These are phyloP conservation scores for Orchesella cincta DNA, from an alignment of 1,140 invertebrate genomes.

Conservation along the genomic window DNA sequence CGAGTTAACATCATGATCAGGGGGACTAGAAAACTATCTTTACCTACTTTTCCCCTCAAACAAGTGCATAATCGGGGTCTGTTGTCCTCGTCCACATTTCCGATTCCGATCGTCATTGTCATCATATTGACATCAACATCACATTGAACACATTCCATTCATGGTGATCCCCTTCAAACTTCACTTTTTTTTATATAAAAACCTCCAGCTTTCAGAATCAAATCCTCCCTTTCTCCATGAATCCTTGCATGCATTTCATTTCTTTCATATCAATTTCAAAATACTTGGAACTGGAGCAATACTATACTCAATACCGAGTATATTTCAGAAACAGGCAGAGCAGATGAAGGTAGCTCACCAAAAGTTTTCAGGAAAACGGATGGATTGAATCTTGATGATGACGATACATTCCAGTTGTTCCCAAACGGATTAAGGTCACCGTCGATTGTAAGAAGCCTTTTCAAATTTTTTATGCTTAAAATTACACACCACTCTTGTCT, in stretches of 20 bases:
- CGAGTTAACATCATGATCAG: neutral
- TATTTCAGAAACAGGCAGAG: too few relatives aligned
- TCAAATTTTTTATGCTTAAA: slow-evolving; percentile 27
- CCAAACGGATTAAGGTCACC: slow-evolving; percentile 89
- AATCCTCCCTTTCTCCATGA: neutral
- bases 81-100: neutral
- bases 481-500: too few relatives aligned
- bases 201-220: neutral
- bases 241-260: neutral
- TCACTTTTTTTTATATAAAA: neutral
- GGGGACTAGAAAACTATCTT: neutral
- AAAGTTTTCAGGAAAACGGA: slow-evolving; percentile 13
- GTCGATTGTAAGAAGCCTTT: slow-evolving; percentile 79
- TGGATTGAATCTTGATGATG: slow-evolving; percentile 21
- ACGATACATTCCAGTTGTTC: slow-evolving; percentile 65
- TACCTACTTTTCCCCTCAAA: neutral
- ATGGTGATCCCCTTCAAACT: neutral
- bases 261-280: neutral
- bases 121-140: slow-evolving; percentile 6
- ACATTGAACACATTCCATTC: neutral
- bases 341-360: too few relatives aligned
- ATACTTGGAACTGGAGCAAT: too few relatives aligned
- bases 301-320: too few relatives aligned
- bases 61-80: neutral
- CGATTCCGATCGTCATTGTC: neutral